Evolutionary conservation across 2,797 vertebrate genomes (phyloP), one percentile per base, ranked within the genome.

Genomic region (Enteromius afrohamiltoni): DNA sequence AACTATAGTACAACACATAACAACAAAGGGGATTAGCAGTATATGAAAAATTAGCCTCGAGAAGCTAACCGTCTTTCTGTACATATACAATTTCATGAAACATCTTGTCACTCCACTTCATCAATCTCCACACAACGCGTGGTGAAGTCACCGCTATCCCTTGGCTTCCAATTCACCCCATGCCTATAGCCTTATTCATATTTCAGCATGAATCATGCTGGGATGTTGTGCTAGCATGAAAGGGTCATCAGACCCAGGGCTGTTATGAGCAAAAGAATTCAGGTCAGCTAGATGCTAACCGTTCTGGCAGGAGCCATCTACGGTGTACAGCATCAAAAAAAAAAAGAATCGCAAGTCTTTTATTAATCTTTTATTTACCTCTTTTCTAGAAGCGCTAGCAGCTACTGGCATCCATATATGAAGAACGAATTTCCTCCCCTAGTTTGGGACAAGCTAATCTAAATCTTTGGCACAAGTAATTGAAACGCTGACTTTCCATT

Each of bases 281-380:
- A 87, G 85, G 86, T 89, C 86, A 91, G 86, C 67, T 53, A 82
- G 77, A 89, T 85, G 83, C 75, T 85, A 83, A 84, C 82, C 71
- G 13, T 77, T 73, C 77, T 85, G 79, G 82, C 60, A 80, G 60
- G 74, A 84, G 79, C 68, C 62, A 78, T 80, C 81, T 26, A 85
- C 53, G 40, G 71, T 73, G 60, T 51, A 53, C 40, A 73, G 47
- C 53, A 71, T 73, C 14, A 74, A 62, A 51, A 16, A 49, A 26
- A 2, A 3, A 8, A 40, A 3, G 40, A 60, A 9, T 6, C 14
- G 19, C 14, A 77, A 49, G 42, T 13, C 6, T 65, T 65, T 34
- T 78, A 76, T 74, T 37, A 31, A 58, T 45, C 16, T 23, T 75
- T 79, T 85, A 76, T 86, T 84, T 67, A 67, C 77, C 69, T 83